Evolutionary conservation across 1,140 invertebrate species (phyloP), one percentile per base, ranked within the genome.

Genomic region (Polypedilum pembai): DNA sequence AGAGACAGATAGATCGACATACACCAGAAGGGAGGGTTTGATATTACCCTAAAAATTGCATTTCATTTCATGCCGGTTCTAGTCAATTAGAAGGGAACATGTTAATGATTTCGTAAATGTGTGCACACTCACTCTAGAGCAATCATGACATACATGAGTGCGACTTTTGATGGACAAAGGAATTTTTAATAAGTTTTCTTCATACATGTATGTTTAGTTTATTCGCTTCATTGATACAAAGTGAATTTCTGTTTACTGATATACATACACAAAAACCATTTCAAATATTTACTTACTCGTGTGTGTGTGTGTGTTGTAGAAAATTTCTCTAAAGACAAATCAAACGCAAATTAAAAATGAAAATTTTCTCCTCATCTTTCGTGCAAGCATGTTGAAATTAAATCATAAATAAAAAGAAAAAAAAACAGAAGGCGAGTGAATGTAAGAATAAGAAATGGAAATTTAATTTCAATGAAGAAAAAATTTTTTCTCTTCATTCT

Each of bases 31-130:
- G 20, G 45, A 56, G 65, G 65, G 17, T 69, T 18, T 56, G 3
- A 18, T 69, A 18, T 69, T 18, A 69, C 65, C 17, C 65, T 18
- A 56, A 56, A 56, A 56, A 15, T 56, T n/a, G 12, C 12, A 56
- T 56, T n/a, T n/a, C 45, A 56, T 56, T 69, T 69, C 17, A 69
- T 69, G 17, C 65, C 17, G 20, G 65, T 69, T 69, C 18, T 21
- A 69, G 15, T 20, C 65, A 69, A 69, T 69, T 69, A 69, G 65
- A 10, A 69, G 65, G 20, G 65, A 69, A 20, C 65, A 69, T 69
- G 65, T 18, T 18, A 69, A 56, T 56, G 45, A 56, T 56, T 56
- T 56, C n/a, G n/a, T n/a, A 56, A 33, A 33, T 33, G 24, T 33
- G 24, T 33, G 5, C 24, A 33, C 24, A 33, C 24, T 33, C 24